Conservation (phyloP, 1,140 invertebrate genomes). For the Arctopsyche grandis region DNA sequence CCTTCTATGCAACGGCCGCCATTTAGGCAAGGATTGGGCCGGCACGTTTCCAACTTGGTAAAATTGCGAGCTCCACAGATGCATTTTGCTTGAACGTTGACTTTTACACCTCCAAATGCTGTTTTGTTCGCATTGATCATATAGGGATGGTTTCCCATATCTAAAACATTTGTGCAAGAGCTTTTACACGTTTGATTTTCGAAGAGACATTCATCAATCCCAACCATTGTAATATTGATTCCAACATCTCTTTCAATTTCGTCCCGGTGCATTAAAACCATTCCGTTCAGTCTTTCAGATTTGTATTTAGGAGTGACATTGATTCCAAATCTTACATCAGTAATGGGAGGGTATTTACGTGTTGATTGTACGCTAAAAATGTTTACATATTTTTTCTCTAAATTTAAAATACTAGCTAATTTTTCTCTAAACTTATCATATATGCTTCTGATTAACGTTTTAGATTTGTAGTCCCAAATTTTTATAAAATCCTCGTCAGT, state of each 20-base stretch:
- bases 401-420: slow-evolving; percentile 66
- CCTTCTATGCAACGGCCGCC: slow-evolving; percentile 73
- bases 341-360: slow-evolving; percentile 66
- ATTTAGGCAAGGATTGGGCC: slow-evolving; percentile 73
- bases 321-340: slow-evolving; percentile 75
- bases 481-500: slow-evolving; percentile 75
- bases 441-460: slow-evolving; percentile 57
- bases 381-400: slow-evolving; percentile 71
- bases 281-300: slow-evolving; percentile 72
- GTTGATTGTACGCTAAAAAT: slow-evolving; percentile 74
- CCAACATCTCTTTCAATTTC: slow-evolving; percentile 74
- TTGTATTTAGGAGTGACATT: slow-evolving; percentile 75
- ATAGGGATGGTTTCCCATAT: slow-evolving; percentile 72
- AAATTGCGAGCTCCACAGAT: slow-evolving; percentile 68
- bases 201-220: slow-evolving; percentile 75
- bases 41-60: slow-evolving; percentile 68
- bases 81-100: slow-evolving; percentile 69
- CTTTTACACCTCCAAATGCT: slow-evolving; percentile 73
- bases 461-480: slow-evolving; percentile 67
- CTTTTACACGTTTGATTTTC: slow-evolving; percentile 71
- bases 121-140: slow-evolving; percentile 81
- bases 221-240: slow-evolving; percentile 75
- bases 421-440: slow-evolving; percentile 70
- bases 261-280: slow-evolving; percentile 70
- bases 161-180: slow-evolving; percentile 72